These are phyloP conservation scores for Leptinotarsa defecta DNA, from an alignment of 1,140 invertebrate genomes.

Conservation along the genomic window DNA sequence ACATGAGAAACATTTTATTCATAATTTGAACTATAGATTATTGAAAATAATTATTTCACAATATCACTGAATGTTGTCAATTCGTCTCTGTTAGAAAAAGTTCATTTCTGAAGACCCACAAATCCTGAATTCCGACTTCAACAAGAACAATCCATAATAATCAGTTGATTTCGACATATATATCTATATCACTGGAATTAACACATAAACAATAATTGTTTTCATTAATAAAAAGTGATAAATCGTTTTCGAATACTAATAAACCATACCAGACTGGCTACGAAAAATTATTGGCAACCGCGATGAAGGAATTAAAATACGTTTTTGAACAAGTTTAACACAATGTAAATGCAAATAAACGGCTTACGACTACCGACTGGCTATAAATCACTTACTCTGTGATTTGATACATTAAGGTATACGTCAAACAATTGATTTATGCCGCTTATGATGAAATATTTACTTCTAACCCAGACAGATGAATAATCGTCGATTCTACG, in stretches of 20 bases:
- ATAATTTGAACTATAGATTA: too few relatives aligned
- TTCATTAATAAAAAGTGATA: constrained; percentile 15
- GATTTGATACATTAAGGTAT: constrained; percentile 54
- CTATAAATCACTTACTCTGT: constrained; percentile 53
- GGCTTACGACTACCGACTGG: constrained; percentile 51
- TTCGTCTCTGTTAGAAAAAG: too few relatives aligned
- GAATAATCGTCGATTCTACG: constrained; percentile 22
- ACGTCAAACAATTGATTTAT: constrained; percentile 49
- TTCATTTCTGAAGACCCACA: too few relatives aligned
- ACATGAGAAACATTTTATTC: too few relatives aligned
- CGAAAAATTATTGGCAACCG: constrained; percentile 12
- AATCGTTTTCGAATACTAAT: constrained; percentile 5
- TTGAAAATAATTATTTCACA: too few relatives aligned
- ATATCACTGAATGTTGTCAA: too few relatives aligned
- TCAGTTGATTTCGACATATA: neutral
- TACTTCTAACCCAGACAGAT: constrained; percentile 31
- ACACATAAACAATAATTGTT: constrained; percentile 18
- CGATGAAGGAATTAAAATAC: constrained; percentile 39
- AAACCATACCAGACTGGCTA: neutral
- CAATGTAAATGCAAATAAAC: constrained; percentile 56
- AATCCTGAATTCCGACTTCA: too few relatives aligned
- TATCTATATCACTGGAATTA: neutral
- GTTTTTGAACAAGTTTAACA: constrained; percentile 52
- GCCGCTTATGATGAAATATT: constrained; percentile 50
- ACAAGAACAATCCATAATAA: neutral